Conservation (phyloP, 2,888 invertebrate genomes). For the Archips xylosteana region DNA sequence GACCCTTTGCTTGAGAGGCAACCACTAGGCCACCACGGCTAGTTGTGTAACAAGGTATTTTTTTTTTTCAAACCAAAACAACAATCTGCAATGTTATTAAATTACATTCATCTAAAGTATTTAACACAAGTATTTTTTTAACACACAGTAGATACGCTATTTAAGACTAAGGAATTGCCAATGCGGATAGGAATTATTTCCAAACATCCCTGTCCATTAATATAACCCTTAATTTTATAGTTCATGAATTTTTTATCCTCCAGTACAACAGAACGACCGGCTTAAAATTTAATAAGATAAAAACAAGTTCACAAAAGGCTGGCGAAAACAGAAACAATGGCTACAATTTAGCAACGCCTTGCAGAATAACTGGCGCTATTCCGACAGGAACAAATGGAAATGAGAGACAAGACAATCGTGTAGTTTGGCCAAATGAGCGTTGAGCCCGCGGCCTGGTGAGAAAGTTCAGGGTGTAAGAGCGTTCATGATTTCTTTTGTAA, state of each 20-base stretch:
- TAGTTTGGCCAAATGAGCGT: conserved; percentile 55
- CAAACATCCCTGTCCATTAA: too few relatives aligned
- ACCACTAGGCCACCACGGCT: too few relatives aligned
- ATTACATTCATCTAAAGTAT: too few relatives aligned
- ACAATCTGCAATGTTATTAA: too few relatives aligned
- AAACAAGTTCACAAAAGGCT: conserved; percentile 13
- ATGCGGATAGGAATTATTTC: too few relatives aligned
- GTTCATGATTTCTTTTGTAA: neutral
- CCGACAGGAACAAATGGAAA: conserved; percentile 44
- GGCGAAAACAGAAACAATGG: conserved; percentile 37
- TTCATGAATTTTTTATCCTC: neutral
- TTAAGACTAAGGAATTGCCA: too few relatives aligned
- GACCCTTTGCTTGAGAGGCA: too few relatives aligned
- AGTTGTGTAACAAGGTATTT: too few relatives aligned
- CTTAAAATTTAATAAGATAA: conserved; percentile 14
- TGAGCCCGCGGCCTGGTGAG: conserved; percentile 41
- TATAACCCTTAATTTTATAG: too few relatives aligned
- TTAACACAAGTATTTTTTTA: too few relatives aligned
- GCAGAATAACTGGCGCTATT: conserved; percentile 40
- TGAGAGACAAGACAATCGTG: conserved; percentile 51
- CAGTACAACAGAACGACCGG: neutral
- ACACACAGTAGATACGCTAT: too few relatives aligned
- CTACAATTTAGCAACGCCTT: conserved; percentile 41
- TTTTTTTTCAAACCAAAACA: too few relatives aligned
- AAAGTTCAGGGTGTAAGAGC: neutral